Percentiles rank a stretch among this genome's conserved stretches.
These are phyloP conservation scores for Cheilosia impressa DNA, from an alignment of 2,888 invertebrate genomes.

Conservation along the genomic window DNA sequence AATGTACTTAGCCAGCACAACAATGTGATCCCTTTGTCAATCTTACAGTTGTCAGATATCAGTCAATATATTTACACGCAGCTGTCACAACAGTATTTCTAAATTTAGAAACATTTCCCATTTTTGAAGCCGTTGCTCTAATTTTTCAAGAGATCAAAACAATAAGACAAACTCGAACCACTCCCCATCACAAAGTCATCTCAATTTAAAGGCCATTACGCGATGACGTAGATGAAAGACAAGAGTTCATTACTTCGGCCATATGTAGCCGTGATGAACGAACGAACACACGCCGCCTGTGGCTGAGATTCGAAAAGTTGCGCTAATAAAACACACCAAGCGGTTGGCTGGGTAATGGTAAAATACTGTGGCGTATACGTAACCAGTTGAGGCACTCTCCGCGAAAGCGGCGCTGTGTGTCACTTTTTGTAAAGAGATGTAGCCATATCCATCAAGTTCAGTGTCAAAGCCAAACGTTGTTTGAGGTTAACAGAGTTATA, in stretches of 20 bases:
- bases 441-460: conserved; percentile 70
- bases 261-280: conserved; percentile 1
- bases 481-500: conserved; percentile 52
- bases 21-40: conserved; percentile 30
- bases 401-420: conserved; percentile 23
- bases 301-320: conserved; percentile 14
- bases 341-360: conserved; percentile 10
- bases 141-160: conserved; percentile 1
- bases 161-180: not conserved
- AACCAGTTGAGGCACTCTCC: conserved; percentile 32
- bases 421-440: conserved; percentile 49
- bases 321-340: not conserved
- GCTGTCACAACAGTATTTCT: conserved; percentile 16
- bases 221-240: conserved; percentile 8
- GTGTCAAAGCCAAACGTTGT: conserved; percentile 71
- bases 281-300: not conserved
- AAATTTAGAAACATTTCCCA: not conserved
- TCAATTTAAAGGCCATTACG: conserved; percentile 27
- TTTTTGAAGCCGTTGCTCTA: conserved; percentile 1
- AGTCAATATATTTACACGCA: conserved; percentile 11
- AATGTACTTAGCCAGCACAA: conserved; percentile 39
- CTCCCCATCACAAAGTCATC: not conserved
- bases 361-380: conserved; percentile 57
- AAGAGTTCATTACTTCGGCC: conserved; percentile 42
- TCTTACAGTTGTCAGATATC: not conserved